Evolutionary conservation across 2,888 invertebrate genomes (phyloP), one percentile per base, ranked within the genome.

Genomic region (Drosophila macrospina): DNA sequence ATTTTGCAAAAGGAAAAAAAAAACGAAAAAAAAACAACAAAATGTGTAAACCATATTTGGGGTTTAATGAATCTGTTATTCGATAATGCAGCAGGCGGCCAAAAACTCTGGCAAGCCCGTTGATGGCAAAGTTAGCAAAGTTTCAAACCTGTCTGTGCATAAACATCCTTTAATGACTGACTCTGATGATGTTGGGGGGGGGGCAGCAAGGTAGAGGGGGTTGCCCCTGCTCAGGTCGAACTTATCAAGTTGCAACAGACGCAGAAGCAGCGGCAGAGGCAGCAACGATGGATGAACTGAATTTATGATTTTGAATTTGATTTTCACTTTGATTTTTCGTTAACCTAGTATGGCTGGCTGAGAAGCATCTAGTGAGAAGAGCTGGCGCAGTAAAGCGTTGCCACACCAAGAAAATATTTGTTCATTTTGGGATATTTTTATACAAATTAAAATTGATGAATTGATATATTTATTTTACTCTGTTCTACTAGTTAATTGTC

Each of bases 1-100:
- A 32, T 44, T 61, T 62, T 37, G 50, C 32, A 13, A 37, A 70
- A 72, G 60, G 63, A 20, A 20, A 1, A 20, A 3, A 20, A 20
- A 20, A 3, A 20, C 1, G 20, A 20, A 20, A 20, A 20, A 20
- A 20, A 20, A 20, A 20, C 3, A 20, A 47, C n/a, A n/a, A n/a
- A n/a, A n/a, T n/a, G n/a, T 75, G 81, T 69, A 83, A 76, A 54
- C 81, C 71, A 75, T 76, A 68, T 80, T 75, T 69, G 76, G 42
- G 37, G 65, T 68, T 79, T 90, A 90, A 89, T 90, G 89, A 89
- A 82, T 78, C 76, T 78, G 88, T 77, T 82, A 90, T 88, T 84
- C 76, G 88, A 89, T 82, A 88, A 78, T 69, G 72, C 77, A 80
- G 73, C 61, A 73, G 60, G 24, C 45, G 51, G 15, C 34, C 51